A percentile compares a stretch with the other conserved stretches of the same genome.
Evolutionary conservation across 1,140 invertebrate genomes (phyloP).

Genomic region (Drosophila arizonae): DNA sequence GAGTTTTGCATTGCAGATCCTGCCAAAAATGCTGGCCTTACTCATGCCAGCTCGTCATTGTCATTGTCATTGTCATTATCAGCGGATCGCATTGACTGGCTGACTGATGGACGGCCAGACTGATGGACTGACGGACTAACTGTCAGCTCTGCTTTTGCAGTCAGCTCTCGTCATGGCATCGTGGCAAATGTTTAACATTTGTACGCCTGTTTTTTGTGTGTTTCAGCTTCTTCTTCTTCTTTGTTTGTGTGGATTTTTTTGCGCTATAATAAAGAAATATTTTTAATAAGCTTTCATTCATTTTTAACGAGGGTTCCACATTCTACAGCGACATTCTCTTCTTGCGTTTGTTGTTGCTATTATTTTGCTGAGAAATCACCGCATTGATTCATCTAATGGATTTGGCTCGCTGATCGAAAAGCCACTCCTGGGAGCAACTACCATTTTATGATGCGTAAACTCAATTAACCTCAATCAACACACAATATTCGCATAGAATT

Average conservation of each 20-base stretch:
- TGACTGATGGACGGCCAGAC: neutral
- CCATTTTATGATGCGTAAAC: conserved; percentile 45
- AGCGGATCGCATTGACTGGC: conserved; percentile 35
- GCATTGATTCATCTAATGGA: conserved; percentile 78
- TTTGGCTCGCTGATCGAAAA: conserved; percentile 51
- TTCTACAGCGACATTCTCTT: conserved; percentile 70
- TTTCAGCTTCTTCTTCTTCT: neutral
- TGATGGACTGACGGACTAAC: conserved; percentile 13
- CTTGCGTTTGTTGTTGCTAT: conserved; percentile 7
- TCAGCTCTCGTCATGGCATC: conserved; percentile 74
- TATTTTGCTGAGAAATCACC: conserved; percentile 41
- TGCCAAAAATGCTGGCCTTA: conserved; percentile 20
- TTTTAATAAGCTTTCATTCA: conserved; percentile 81
- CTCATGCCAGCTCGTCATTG: conserved; percentile 57
- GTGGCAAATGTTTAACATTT: conserved; percentile 80
- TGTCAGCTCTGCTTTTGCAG: conserved; percentile 51
- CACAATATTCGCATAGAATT: neutral
- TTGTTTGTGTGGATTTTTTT: conserved; percentile 42
- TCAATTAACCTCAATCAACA: conserved; percentile 63
- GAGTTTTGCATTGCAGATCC: conserved; percentile 78
- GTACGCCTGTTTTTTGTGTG: conserved; percentile 72
- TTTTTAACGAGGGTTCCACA: conserved; percentile 79
- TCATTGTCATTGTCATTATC: conserved; percentile 47
- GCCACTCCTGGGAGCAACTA: conserved; percentile 56
- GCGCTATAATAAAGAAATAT: conserved; percentile 76